These are phyloP conservation scores for Plecturocebus donacophilus DNA, from an alignment of 2,113 vertebrate genomes.

Conservation along the genomic window DNA sequence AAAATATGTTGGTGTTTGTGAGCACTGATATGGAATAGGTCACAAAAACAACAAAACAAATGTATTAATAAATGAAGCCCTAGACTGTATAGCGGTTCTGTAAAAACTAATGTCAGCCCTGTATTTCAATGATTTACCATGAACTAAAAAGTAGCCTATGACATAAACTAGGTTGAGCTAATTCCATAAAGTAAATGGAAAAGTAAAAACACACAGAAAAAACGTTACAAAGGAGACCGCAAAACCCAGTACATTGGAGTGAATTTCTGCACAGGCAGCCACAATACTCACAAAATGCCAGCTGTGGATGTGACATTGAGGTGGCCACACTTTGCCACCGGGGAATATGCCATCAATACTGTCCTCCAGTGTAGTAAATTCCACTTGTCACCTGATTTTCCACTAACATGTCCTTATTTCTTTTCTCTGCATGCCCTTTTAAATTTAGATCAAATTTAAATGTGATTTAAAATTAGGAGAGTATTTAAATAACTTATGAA, in stretches of 20 bases:
- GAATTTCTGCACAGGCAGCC: neutral
- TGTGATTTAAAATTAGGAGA: neutral
- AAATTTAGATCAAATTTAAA: constrained; percentile 31
- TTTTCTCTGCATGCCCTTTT: neutral
- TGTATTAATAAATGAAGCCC: neutral
- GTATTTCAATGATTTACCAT: neutral
- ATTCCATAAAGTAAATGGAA: neutral
- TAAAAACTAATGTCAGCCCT: neutral
- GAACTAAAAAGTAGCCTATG: neutral
- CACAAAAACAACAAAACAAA: neutral
- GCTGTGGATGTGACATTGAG: accelerated
- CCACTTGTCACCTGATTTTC: constrained; percentile 31
- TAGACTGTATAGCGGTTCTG: neutral
- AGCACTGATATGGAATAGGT: neutral
- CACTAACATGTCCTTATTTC: neutral
- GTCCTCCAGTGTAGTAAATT: neutral
- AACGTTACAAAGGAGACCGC: neutral
- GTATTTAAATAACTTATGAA: constrained; percentile 17
- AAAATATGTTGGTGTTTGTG: constrained; percentile 5
- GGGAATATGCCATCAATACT: neutral
- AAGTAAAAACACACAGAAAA: neutral
- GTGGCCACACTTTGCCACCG: neutral
- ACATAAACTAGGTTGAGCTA: neutral
- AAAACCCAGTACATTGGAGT: neutral
- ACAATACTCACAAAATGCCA: neutral